Evolutionary conservation across 1,140 invertebrate species (phyloP), one percentile per base, ranked within the genome.

Genomic region (Drosophila pachea): DNA sequence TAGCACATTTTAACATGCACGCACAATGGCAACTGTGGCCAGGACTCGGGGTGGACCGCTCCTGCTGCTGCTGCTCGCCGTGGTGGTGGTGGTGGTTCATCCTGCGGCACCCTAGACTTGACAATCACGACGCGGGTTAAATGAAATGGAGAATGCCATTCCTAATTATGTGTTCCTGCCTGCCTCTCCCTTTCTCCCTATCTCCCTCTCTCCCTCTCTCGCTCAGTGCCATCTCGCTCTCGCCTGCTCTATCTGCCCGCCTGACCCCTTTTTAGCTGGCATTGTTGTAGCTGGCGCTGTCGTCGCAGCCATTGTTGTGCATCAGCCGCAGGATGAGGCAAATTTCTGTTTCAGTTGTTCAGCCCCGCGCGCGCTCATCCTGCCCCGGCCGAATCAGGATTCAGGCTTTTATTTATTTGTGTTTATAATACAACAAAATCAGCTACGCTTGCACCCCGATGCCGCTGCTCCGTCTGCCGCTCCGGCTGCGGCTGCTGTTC

Each of bases 381-480:
- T 86, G 74, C 58, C 60, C n/a, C 70, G 58, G 74, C 78, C 76
- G 72, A 63, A 63, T 60, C 69, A 66, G 68, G 61, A 69, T 56
- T 52, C 65, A 60, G 64, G 64, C 73, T 76, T 86, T 86, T 87
- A 86, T 87, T 86, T 87, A 86, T 86, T 86, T 86, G 78, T 86
- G 82, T 86, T 86, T 86, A 86, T 87, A 86, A 86, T 86, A 86
- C 84, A 87, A 87, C 84, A 87, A 87, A 87, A 87, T 87, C 84
- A 87, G 84, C 73, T 86, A 87, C 86, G 84, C 84, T 87, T 87
- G 87, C 77, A 79, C 70, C 63, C 64, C 22, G 22, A 22, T 54
- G 60, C 50, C 40, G 14, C 35, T 40, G 32, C 38, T 22, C 22
- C 22, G 22, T 2, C 22, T 22, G 22, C 22, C 22, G 22, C 22